Evolutionary conservation across 2,888 invertebrate species (phyloP), one percentile per base, ranked within the genome.

Genomic region (Ichneumoninae sp.): DNA sequence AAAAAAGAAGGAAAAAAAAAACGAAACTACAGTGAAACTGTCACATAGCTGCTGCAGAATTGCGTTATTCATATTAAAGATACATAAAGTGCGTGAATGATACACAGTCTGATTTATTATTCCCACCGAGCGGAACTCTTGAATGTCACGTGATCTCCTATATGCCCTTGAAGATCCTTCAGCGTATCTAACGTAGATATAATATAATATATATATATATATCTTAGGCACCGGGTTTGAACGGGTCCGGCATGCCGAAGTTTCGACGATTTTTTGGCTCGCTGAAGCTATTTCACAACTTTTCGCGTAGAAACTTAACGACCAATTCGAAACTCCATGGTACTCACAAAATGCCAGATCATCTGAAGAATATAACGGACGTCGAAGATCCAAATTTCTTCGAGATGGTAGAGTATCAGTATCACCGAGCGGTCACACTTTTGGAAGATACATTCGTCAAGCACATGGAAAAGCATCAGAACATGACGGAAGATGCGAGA

Each of bases 351-450:
- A 94, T 95, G 8, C 95, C 95, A 0, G 89, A 92, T 0, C 90
- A 94, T 44, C 87, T 95, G 36, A 80, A 90, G 60, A 81, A 90
- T 0, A 90, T 95, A 0, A 92, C 88, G 0, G 90, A 89, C 0
- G 94, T 93, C 0, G 90, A 92, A 0, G 90, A 96, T 88, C 96
- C 96, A 0, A 94, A 94, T 50, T 96, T 96, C 90, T 95, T 93
- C 89, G 93, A 94, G 81, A 96, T 96, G 96, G 96, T 97, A 36
- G 96, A 96, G 89, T 96, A 95, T 90, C 96, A 95, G 93, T 96
- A 96, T 91, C 96, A 96, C 91, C 94, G 94, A 83, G 96, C 96
- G 1, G 94, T 95, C 60, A 90, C 90, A 1, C 92, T 94, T 0
- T 93, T 94, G 47, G 95, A 96, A 89, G 95, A 95, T 0, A 81